Percentiles rank a stretch among this genome's conserved stretches.
phyloP scores from a whole-genome alignment of 23 tunicate species.

The Ascidia mentula region DNA sequence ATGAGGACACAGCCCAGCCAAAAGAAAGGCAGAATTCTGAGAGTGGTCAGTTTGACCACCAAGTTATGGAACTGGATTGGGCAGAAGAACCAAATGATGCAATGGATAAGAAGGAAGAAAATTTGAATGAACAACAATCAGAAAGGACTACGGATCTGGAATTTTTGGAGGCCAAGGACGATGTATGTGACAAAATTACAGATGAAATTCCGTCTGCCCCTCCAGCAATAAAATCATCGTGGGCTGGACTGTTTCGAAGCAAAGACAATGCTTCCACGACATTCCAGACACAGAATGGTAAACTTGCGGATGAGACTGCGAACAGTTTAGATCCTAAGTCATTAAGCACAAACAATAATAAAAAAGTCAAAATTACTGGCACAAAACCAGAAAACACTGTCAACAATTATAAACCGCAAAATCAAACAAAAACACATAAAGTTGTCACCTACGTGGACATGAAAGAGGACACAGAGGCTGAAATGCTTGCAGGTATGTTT shows the following conservation, averaged over 20 bases:
- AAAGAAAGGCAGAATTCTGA: not conserved
- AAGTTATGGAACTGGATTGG: not conserved
- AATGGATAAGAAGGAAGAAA: not conserved
- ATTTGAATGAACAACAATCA: not conserved
- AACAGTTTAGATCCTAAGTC: not conserved
- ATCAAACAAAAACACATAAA: not conserved
- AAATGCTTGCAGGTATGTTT: conserved; percentile 19
- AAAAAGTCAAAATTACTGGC: not conserved
- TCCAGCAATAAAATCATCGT: not conserved
- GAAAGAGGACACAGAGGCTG: conserved; percentile 29
- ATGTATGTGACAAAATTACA: too few species aligned
- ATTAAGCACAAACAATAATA: not conserved
- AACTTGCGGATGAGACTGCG: not conserved
- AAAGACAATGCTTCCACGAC: not conserved
- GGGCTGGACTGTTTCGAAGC: conserved; percentile 21
- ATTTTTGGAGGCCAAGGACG: not conserved
- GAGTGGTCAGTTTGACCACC: not conserved
- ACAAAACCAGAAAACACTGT: not conserved
- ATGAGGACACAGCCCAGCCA: not conserved
- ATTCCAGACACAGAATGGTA: not conserved
- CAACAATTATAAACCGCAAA: not conserved
- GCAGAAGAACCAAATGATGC: conserved; percentile 1
- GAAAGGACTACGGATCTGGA: not conserved
- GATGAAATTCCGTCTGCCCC: not conserved
- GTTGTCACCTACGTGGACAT: conserved; percentile 6